phyloP scores from a whole-genome alignment of 2,797 vertebrate genomes.

The Gymnothorax javanicus region DNA sequence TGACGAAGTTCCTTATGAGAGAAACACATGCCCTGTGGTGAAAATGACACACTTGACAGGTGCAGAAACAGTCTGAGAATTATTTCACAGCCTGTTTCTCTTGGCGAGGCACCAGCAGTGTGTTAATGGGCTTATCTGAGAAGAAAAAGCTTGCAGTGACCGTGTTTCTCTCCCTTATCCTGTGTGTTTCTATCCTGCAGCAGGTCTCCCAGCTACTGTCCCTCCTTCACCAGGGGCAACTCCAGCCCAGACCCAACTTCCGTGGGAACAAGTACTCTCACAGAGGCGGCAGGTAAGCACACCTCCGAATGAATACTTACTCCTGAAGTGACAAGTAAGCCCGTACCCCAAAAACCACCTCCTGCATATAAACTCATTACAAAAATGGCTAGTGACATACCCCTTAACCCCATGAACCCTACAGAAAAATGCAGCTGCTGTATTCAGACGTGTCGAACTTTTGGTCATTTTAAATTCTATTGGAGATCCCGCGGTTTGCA shows the following conservation, averaged over 20 bases:
- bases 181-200: constrained; percentile 78
- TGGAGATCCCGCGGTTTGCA: no score
- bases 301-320: not conserved
- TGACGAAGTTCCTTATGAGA: not conserved
- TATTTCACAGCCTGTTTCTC: not conserved
- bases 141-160: not conserved
- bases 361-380: constrained; percentile 46
- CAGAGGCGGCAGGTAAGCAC: constrained; percentile 76
- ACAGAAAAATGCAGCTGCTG: no score
- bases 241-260: constrained; percentile 94
- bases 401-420: not conserved
- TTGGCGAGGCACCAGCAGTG: not conserved
- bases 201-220: constrained; percentile 98
- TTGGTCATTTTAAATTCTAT: no score
- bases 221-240: constrained; percentile 90
- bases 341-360: no score
- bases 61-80: not conserved
- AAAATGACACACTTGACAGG: not conserved
- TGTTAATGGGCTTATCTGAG: not conserved
- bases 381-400: constrained; percentile 74
- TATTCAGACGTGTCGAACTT: no score
- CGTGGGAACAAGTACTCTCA: constrained; percentile 92
- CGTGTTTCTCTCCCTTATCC: constrained; percentile 20
- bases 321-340: not conserved
- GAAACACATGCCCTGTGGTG: not conserved